These are phyloP conservation scores for Netelia fuscicornis DNA, from an alignment of 2,888 invertebrate species.

Conservation along the genomic window DNA sequence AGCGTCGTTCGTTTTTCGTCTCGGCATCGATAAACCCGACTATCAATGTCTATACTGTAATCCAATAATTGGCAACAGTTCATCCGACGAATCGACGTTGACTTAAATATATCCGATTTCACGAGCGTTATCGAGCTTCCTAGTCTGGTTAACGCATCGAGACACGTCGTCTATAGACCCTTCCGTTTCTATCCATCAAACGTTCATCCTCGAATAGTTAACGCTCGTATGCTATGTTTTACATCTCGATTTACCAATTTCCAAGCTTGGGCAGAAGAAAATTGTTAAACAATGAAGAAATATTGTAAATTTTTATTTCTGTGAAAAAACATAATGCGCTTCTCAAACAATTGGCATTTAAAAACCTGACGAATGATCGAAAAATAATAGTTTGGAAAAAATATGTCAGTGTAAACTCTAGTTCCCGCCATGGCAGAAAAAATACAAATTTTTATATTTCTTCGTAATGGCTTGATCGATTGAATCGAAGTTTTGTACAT, in stretches of 20 bases:
- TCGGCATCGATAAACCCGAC: constrained; percentile 50
- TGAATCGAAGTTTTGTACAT: too few relatives aligned
- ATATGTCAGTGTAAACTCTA: too few relatives aligned
- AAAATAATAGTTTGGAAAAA: too few relatives aligned
- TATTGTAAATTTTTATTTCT: too few relatives aligned
- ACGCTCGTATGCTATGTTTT: not conserved
- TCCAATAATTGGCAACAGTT: constrained; percentile 59
- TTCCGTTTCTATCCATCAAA: not conserved
- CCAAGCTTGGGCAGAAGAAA: too few relatives aligned
- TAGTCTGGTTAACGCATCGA: constrained; percentile 44
- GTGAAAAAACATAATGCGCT: too few relatives aligned
- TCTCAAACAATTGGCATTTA: too few relatives aligned
- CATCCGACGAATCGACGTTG: constrained; percentile 50
- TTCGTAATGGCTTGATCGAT: too few relatives aligned
- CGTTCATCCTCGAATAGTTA: not conserved
- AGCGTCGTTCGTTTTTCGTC: constrained; percentile 24
- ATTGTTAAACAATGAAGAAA: too few relatives aligned
- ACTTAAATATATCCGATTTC: constrained; percentile 57
- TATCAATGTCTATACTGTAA: constrained; percentile 49
- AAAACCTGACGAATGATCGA: too few relatives aligned
- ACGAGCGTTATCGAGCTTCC: constrained; percentile 57
- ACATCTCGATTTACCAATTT: not conserved
- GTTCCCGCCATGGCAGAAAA: too few relatives aligned
- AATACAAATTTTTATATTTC: too few relatives aligned
- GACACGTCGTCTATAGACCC: not conserved